Evolutionary conservation across 2,797 vertebrate species (phyloP), one percentile per base, ranked within the genome.

Genomic region (Karalla daura): DNA sequence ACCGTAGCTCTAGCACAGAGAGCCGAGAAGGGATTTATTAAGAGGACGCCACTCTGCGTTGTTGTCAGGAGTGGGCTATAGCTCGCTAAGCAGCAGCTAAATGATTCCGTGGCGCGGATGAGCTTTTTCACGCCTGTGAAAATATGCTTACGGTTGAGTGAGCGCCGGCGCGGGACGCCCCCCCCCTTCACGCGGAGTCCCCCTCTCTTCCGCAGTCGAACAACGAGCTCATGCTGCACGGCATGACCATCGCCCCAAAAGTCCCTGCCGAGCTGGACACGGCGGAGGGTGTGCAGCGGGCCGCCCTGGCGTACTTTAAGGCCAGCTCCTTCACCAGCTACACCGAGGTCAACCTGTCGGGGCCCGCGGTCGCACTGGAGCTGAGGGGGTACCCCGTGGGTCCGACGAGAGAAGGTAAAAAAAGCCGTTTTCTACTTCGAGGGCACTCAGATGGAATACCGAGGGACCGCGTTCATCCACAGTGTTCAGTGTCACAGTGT

Each of bases 301-400:
- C 52, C 39, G 90, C 83, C 28, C 28, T 88, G 13, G 10, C 35
- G 1, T 0, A 58, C 44, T 93, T 86, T 14, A 83, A 64, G 4
- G 58, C 3, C 11, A 64, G 0, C 1, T 49, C 70, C 10, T 89
- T 95, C 81, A 91, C 74, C 70, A 94, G 89, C 81, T 95, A 94
- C 49, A 89, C 88, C 43, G 92, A 94, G 76, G 74, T 94, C 59
- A 41, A 2, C 2, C 43, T 72, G 5, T 33, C 44, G 14, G 33
- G 12, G 3, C 20, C 86, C 0, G 2, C 9, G 7, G 39, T 92
- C 43, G 10, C 44, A 8, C 70, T 95, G 65, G 59, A 64, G 25
- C 68, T 94, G 7, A 69, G 5, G 12, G 32, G 54, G 5, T 44
- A 1, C 20, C 5, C 8, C 3, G 0, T 35, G 83, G 91, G 90